Conservation (phyloP, 2,113 vertebrate species). For the Agapornis roseicollis region DNA sequence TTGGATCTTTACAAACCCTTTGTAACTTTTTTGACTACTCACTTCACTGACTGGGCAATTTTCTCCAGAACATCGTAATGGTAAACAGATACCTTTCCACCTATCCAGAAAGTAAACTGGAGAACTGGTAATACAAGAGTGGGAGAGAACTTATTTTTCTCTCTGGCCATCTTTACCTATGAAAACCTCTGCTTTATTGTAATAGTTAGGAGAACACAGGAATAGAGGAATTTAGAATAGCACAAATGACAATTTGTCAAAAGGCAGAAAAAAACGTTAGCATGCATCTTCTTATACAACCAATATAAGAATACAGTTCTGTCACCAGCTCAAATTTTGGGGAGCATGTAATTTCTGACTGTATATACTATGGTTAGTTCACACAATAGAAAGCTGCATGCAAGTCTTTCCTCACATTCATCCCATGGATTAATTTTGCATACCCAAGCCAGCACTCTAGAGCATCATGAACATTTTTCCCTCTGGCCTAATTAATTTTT, state of each 20-base stretch:
- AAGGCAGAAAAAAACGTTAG: neutral
- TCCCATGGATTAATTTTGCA: neutral
- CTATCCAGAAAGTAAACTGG: neutral
- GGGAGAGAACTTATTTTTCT: neutral
- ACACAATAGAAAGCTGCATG: neutral
- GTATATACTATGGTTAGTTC: neutral
- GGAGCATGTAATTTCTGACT: neutral
- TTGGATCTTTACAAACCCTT: neutral
- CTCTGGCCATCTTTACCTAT: neutral
- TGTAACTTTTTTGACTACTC: neutral
- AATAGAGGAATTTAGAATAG: neutral
- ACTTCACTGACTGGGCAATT: neutral
- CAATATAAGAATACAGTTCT: neutral
- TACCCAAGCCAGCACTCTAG: neutral
- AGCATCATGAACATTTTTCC: neutral
- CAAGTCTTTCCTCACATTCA: neutral
- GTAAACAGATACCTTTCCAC: neutral
- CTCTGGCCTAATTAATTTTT: slow-evolving; percentile 18
- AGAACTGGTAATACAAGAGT: neutral
- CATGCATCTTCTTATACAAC: neutral
- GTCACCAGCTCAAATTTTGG: neutral
- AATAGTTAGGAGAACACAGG: neutral
- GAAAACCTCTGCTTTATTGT: neutral
- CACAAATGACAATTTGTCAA: neutral
- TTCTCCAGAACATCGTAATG: neutral